Evolutionary conservation across 1,140 invertebrate species (phyloP).

Genomic region (Drosophila parabipectinata): DNA sequence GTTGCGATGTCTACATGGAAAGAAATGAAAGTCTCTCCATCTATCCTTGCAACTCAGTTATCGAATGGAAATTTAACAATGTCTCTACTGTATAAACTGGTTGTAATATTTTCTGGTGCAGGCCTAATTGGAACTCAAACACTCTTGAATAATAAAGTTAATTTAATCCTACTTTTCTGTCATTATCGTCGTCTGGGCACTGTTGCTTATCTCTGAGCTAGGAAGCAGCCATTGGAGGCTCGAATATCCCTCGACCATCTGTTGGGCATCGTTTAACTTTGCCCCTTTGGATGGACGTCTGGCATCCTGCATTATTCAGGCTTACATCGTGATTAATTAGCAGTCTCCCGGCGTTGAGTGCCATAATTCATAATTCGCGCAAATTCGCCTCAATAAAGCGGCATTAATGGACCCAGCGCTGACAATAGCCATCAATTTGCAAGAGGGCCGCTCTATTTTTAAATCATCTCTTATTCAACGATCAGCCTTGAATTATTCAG

Average conservation of each 20-base stretch:
- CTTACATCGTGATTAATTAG: constrained; percentile 61
- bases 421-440: constrained; percentile 39
- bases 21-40: neutral
- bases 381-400: constrained; percentile 39
- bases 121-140: neutral
- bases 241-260: constrained; percentile 42
- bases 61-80: neutral
- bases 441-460: constrained; percentile 23
- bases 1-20: constrained; percentile 16
- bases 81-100: neutral
- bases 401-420: constrained; percentile 17
- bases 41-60: neutral
- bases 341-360: constrained; percentile 42
- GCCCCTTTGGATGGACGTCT: constrained; percentile 16
- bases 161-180: neutral
- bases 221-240: constrained; percentile 19
- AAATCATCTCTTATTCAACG: constrained; percentile 22
- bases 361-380: constrained; percentile 41
- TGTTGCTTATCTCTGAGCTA: constrained; percentile 35
- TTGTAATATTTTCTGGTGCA: neutral
- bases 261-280: constrained; percentile 48
- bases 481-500: constrained; percentile 24
- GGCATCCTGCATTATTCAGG: constrained; percentile 47
- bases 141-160: neutral
- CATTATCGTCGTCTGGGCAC: constrained; percentile 20